Evolutionary conservation across 2,888 invertebrate species (phyloP).

Genomic region (Mythimna loreyi): DNA sequence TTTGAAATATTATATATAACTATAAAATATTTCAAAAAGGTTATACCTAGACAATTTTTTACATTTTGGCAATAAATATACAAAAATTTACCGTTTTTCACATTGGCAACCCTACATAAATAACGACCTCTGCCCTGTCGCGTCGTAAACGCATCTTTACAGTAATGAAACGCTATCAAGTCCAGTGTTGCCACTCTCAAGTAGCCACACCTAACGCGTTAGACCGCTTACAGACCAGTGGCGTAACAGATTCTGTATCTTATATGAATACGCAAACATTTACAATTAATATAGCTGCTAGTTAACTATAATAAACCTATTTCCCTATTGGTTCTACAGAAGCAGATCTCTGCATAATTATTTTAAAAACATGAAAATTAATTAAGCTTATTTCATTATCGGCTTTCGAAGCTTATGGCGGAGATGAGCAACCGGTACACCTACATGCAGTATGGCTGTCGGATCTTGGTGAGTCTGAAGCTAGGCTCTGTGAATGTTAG

Average conservation of each 20-base stretch:
- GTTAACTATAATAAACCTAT: conserved; percentile 16
- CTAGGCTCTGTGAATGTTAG: too few species aligned
- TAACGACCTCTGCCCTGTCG: conserved; percentile 49
- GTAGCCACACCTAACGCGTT: conserved; percentile 53
- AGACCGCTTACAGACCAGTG: conserved; percentile 51
- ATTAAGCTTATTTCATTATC: too few species aligned
- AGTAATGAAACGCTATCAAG: conserved; percentile 69
- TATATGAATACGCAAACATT: conserved; percentile 41
- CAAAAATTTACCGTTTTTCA: conserved; percentile 6
- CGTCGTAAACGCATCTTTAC: conserved; percentile 69
- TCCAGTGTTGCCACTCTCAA: conserved; percentile 63
- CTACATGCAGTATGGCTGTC: too few species aligned
- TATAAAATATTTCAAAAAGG: too few species aligned
- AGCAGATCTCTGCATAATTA: not conserved
- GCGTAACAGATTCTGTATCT: conserved; percentile 49
- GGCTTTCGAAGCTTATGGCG: too few species aligned
- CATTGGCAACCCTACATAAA: conserved; percentile 48
- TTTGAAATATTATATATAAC: too few species aligned
- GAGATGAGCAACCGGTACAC: too few species aligned
- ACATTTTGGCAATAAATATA: not conserved
- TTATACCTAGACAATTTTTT: too few species aligned
- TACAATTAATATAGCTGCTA: conserved; percentile 33
- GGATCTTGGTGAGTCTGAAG: too few species aligned
- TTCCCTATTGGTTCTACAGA: not conserved
- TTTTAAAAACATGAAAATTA: not conserved